Evolutionary conservation across 2,888 invertebrate genomes (phyloP), one percentile per base, ranked within the genome.

Genomic region (Frankliniella intonsa): DNA sequence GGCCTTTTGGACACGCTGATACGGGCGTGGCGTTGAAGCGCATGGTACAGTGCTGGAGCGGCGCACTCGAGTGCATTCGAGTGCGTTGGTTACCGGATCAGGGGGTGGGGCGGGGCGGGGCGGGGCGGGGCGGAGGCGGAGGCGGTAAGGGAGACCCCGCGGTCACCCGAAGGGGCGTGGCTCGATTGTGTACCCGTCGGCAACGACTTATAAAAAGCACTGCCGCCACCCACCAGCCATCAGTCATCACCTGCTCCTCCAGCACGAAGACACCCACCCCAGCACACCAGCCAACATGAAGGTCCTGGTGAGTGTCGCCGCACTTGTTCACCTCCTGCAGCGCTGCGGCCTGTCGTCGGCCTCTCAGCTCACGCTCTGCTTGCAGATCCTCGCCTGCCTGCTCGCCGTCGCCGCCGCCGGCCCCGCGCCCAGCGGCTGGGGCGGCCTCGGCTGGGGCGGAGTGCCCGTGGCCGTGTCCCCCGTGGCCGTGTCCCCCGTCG

Each of bases 371-470:
- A 38, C 38, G 38, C 14, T 14, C n/a, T 62, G 62, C 17, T n/a
- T 62, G 19, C 62, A 62, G 62, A 62, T 62, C 62, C 62, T 62
- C 19, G 62, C 25, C 1, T 76, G 69, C 25, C 69, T 76, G 22
- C 12, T 76, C 22, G 69, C 69, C 69, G 25, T 22, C 69, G 69
- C 69, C 69, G 22, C 25, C 22, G 69, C 69, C 69, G 25, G 69
- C 1, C 69, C 69, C 25, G 69, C 25, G 9, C 69, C 69, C 69
- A 25, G 8, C 25, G 25, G 12, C 69, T 76, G 69, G 69, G 69
- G 69, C 69, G 69, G 69, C 69, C 69, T 69, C n/a, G 69, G 69
- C 69, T 22, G 69, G 22, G 69, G 69, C 69, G 25, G n/a, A 22
- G 69, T 12, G 19, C 62, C n/a, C 25, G 69, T 19, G 22, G 22